These are phyloP conservation scores for Perodicticus potto DNA, from an alignment of 2,797 vertebrate genomes.

Conservation along the genomic window DNA sequence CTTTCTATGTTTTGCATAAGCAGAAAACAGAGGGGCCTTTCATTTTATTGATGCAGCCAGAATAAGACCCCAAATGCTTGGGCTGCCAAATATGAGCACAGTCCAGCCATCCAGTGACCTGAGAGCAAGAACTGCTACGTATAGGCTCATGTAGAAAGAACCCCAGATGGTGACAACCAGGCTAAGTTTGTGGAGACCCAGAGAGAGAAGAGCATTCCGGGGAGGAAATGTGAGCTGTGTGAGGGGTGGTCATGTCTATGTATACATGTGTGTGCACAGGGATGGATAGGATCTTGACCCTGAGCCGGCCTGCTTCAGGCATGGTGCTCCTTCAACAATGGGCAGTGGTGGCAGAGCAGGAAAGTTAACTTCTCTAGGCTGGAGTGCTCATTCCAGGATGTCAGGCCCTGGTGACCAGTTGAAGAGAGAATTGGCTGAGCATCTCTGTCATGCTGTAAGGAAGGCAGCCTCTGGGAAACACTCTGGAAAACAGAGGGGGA, in stretches of 20 bases:
- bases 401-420: background rate
- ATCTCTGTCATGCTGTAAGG: too few relatives aligned
- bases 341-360: background rate
- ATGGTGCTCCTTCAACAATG: too few relatives aligned
- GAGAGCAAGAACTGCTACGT: background rate
- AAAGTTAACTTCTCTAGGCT: background rate
- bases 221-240: background rate
- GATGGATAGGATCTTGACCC: too few relatives aligned
- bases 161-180: background rate
- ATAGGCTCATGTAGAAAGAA: background rate
- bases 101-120: background rate
- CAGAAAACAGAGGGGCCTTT: background rate
- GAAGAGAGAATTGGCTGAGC: background rate
- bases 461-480: background rate
- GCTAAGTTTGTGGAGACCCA: background rate
- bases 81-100: background rate
- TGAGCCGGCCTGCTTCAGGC: background rate
- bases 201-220: background rate
- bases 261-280: background rate
- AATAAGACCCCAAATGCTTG: background rate
- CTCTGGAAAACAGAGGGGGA: background rate
- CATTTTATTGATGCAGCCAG: background rate
- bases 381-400: too few relatives aligned
- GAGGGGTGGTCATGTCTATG: background rate
- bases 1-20: background rate